Base-by-base conservation (phyloP, 2,113 vertebrate genomes). In the Pardalotus punctatus region DNA sequence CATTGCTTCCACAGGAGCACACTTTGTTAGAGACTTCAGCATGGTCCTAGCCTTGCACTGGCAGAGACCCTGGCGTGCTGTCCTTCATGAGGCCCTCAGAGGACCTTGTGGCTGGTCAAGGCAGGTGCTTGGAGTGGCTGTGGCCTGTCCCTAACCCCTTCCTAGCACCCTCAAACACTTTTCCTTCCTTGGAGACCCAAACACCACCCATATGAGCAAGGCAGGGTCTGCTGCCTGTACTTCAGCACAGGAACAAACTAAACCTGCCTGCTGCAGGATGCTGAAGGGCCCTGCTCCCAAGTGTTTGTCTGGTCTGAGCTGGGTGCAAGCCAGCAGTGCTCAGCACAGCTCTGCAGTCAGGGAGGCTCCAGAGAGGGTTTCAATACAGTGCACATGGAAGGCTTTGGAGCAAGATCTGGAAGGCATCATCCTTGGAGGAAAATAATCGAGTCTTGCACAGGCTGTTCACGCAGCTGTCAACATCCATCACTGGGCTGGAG, bases 401-500 rank as follows among this genome's bases (percentile, higher is more conserved):
- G 54, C 72, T 88, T 61, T 1, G 3, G 69, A 81, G 70, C 65
- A 88, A 67, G 88, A 73, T 86, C 93, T 94, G 87, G 89, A 95
- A 88, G 76, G 76, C 79, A 84, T 94, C 93, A 95, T 81, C 72
- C 90, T 90, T 1, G 1, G 38, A 86, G 74, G 87, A 91, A 95
- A 85, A 91, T 76, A 93, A 87, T 76, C 5, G 2, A 93, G 76
- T 64, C 48, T 71, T 1, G 56, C 88, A 86, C 88, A 95, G 85
- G 50, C 92, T 93, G 88, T 74, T 96, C 88, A 78, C 91, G 82
- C 82, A 83, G 92, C 85, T 95, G 88, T 87, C 96, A 94, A 58
- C 96, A 96, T 96, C 74, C 62, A 94, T 96, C 93, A 93, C 93
- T 14, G 60, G 85, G 65, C 58, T 0, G 0, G 85, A 90, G 92